Evolutionary conservation across 1,140 invertebrate genomes (phyloP).

Genomic region (Listronotus bonariensis): DNA sequence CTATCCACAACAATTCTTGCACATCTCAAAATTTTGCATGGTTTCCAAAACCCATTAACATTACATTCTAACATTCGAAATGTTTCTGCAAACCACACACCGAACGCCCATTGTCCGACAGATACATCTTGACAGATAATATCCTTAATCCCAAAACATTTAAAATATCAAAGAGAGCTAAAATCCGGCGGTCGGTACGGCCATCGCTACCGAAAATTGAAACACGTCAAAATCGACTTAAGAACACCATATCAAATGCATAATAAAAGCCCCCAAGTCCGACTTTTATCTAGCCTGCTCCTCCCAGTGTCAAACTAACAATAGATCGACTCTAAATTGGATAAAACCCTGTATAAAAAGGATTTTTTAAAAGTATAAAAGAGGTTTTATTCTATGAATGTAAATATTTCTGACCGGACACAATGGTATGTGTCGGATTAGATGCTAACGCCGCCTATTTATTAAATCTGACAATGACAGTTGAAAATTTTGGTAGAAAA

Average conservation of each 20-base stretch:
- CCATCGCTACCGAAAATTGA: slow-evolving; percentile 32
- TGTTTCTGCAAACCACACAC: slow-evolving; percentile 16
- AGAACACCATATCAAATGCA: slow-evolving; percentile 33
- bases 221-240: slow-evolving; percentile 15
- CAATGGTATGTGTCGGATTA: slow-evolving; percentile 30
- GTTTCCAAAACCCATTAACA: no score
- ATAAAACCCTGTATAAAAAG: slow-evolving; percentile 31
- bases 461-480: slow-evolving; percentile 27
- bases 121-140: slow-evolving; percentile 24
- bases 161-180: not conserved
- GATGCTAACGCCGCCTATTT: slow-evolving; percentile 25
- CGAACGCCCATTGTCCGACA: slow-evolving; percentile 14
- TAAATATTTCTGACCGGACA: slow-evolving; percentile 29
- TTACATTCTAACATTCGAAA: not conserved
- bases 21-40: no score
- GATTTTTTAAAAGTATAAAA: slow-evolving; percentile 22
- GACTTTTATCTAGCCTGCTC: slow-evolving; percentile 13
- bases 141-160: slow-evolving; percentile 7
- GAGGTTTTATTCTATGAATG: slow-evolving; percentile 30
- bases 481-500: no score
- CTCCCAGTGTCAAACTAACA: slow-evolving; percentile 28
- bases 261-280: slow-evolving; percentile 24
- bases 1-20: no score
- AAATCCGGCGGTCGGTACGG: not conserved
- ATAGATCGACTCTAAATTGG: slow-evolving; percentile 28